Conservation (phyloP, 2,113 vertebrate species). For the Psilopogon haemacephalus region DNA sequence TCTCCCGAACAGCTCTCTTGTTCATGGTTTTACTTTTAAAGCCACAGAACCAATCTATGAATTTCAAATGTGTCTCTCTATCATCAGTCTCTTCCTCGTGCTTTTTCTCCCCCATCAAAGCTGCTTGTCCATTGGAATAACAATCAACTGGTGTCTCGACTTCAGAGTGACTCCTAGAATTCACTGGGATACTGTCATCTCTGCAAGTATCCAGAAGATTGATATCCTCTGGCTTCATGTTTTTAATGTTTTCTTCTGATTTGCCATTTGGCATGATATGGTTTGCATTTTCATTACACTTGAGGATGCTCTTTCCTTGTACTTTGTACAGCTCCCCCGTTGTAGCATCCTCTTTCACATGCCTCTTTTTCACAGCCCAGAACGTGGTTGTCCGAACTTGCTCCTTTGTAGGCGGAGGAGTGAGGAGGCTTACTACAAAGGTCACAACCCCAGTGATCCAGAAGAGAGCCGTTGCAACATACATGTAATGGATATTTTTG, state of each 20-base stretch:
- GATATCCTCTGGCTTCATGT: slow-evolving; percentile 80
- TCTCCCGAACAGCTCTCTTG: slow-evolving; percentile 73
- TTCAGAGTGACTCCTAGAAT: slow-evolving; percentile 82
- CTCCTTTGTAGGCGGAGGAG: slow-evolving; percentile 85
- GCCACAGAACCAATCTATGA: slow-evolving; percentile 89
- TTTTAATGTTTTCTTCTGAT: slow-evolving; percentile 82
- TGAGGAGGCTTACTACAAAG: slow-evolving; percentile 89
- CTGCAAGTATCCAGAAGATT: slow-evolving; percentile 84
- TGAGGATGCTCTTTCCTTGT: slow-evolving; percentile 75
- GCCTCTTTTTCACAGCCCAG: slow-evolving; percentile 82
- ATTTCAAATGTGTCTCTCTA: slow-evolving; percentile 71
- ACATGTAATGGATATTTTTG: slow-evolving; percentile 92
- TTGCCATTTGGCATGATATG: slow-evolving; percentile 84
- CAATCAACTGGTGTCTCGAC: slow-evolving; percentile 84
- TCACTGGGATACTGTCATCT: slow-evolving; percentile 80
- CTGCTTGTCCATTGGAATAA: slow-evolving; percentile 79
- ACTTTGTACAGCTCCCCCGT: slow-evolving; percentile 75
- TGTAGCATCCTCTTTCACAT: slow-evolving; percentile 54
- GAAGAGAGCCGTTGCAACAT: slow-evolving; percentile 89
- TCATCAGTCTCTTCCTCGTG: slow-evolving; percentile 64
- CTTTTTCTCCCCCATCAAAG: slow-evolving; percentile 76
- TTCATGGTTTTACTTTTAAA: slow-evolving; percentile 78
- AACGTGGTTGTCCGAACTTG: slow-evolving; percentile 86
- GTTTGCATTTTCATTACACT: slow-evolving; percentile 71
- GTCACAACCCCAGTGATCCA: slow-evolving; percentile 91